phyloP scores from a whole-genome alignment of 2,113 vertebrate species.

The Bucco capensis region DNA sequence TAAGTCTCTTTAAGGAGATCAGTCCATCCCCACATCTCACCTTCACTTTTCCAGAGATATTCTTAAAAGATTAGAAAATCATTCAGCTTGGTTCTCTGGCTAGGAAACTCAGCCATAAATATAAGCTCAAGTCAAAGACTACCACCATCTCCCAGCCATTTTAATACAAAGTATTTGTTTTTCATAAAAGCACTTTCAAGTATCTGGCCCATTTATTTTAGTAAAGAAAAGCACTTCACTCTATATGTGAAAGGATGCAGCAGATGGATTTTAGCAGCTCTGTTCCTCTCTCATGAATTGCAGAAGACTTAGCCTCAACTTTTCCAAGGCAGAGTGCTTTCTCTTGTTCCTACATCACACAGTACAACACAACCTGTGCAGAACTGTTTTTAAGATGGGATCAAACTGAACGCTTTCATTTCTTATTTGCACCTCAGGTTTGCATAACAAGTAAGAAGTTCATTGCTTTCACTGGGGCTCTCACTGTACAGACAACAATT shows the following conservation, averaged over 20 bases:
- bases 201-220: constrained; percentile 2
- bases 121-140: constrained; percentile 1
- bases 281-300: neutral
- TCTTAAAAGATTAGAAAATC: constrained; percentile 12
- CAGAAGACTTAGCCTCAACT: neutral
- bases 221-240: constrained; percentile 15
- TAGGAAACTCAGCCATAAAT: neutral
- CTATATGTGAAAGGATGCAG: too few species aligned
- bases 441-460: neutral
- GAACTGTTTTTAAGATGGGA: neutral
- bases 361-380: neutral
- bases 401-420: neutral
- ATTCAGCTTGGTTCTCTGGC: neutral
- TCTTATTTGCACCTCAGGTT: neutral
- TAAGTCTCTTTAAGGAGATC: neutral
- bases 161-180: constrained; percentile 22
- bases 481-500: neutral
- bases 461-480: neutral
- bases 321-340: neutral
- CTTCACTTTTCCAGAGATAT: neutral
- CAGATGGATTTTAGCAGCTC: neutral
- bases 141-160: neutral
- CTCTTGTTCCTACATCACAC: neutral
- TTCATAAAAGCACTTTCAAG: constrained; percentile 38
- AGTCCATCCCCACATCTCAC: neutral